A percentile compares a stretch with the other conserved stretches of the same genome.
phyloP scores from a whole-genome alignment of 2,888 invertebrate genomes.

The Harpagoxenus sublaevis region DNA sequence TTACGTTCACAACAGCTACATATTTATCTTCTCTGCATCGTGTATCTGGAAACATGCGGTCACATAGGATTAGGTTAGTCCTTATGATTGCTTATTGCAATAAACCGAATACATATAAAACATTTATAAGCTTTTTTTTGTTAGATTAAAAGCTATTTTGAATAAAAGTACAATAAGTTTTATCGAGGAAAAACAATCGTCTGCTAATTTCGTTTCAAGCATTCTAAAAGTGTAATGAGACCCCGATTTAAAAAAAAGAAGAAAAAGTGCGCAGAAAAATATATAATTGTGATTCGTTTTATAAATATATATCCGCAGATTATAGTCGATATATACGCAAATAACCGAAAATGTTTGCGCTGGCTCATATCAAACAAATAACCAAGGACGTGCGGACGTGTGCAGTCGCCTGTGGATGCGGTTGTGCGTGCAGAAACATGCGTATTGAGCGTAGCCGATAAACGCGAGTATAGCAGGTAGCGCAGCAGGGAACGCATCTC shows the following conservation, averaged over 20 bases:
- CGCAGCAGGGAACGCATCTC: constrained; percentile 6
- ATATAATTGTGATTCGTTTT: background rate
- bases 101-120: background rate
- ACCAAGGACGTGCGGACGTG: constrained; percentile 35
- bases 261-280: background rate
- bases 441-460: constrained; percentile 43
- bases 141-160: background rate
- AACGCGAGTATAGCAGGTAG: constrained; percentile 16
- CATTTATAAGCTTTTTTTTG: background rate
- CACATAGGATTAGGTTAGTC: background rate
- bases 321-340: constrained; percentile 3
- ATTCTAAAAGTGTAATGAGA: background rate
- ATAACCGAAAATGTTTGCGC: constrained; percentile 32
- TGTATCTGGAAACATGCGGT: background rate
- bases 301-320: background rate
- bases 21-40: background rate
- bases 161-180: background rate
- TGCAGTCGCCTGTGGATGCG: constrained; percentile 42
- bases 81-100: background rate
- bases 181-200: background rate
- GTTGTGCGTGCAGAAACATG: constrained; percentile 41
- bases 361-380: constrained; percentile 48
- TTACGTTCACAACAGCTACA: background rate
- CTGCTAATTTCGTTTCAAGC: background rate
- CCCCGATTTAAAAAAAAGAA: too few relatives aligned